Conservation (phyloP, 2,888 invertebrate genomes). For the Peribatodes rhomboidaria region DNA sequence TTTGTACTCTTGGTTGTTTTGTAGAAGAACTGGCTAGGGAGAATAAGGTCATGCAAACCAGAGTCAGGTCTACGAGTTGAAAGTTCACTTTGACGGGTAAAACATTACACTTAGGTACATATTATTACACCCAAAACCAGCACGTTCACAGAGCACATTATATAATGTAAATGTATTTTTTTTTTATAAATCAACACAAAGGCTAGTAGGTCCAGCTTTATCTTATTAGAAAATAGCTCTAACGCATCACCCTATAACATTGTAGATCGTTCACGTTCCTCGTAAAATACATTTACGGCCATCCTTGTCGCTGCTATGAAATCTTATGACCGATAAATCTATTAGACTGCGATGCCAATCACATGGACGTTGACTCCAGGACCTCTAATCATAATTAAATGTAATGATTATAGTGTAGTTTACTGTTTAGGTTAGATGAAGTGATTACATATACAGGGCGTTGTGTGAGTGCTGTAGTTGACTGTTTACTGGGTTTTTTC, state of each 20-base stretch:
- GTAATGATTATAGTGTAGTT: not conserved
- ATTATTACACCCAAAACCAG: too few relatives aligned
- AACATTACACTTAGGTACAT: too few relatives aligned
- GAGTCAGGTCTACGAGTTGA: too few relatives aligned
- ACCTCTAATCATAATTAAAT: constrained; percentile 9
- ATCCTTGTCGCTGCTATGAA: constrained; percentile 17
- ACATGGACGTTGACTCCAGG: constrained; percentile 17
- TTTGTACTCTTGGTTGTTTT: too few relatives aligned
- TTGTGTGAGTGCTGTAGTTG: too few relatives aligned
- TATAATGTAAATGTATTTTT: too few relatives aligned
- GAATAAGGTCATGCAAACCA: too few relatives aligned
- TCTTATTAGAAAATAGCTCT: not conserved
- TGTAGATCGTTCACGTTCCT: constrained; percentile 24
- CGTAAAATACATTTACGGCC: constrained; percentile 29
- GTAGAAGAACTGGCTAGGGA: too few relatives aligned
- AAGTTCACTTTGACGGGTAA: too few relatives aligned
- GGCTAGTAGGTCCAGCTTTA: not conserved
- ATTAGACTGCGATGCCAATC: constrained; percentile 32
- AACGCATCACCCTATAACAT: constrained; percentile 10
- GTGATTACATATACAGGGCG: not conserved
- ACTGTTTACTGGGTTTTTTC: too few relatives aligned
- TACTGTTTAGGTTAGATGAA: not conserved
- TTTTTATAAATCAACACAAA: not conserved
- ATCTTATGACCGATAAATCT: constrained; percentile 34
- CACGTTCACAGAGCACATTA: too few relatives aligned